phyloP scores from a whole-genome alignment of 2,888 invertebrate genomes.

The Bhutanitis thaidina region DNA sequence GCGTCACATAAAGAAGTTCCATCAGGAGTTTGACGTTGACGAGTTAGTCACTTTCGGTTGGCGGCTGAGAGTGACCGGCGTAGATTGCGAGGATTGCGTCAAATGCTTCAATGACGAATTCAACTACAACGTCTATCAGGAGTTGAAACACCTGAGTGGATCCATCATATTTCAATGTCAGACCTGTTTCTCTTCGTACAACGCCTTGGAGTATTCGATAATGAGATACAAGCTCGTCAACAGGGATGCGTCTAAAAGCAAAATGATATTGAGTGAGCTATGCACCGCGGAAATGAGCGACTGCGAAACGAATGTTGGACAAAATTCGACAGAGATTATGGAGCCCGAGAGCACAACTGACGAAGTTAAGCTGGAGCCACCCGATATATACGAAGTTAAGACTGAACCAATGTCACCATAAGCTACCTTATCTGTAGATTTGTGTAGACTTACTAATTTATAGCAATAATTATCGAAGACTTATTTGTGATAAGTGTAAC shows the following conservation, averaged over 20 bases:
- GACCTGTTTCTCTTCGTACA: conserved; percentile 40
- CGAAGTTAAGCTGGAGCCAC: conserved; percentile 36
- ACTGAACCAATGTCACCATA: conserved; percentile 37
- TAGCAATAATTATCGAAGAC: no score
- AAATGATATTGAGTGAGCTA: conserved; percentile 58
- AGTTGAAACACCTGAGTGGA: conserved; percentile 42
- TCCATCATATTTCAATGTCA: conserved; percentile 51
- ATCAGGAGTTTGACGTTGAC: conserved; percentile 51
- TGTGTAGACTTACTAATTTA: no score
- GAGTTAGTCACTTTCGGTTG: conserved; percentile 51
- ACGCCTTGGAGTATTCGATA: conserved; percentile 48
- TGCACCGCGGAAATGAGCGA: conserved; percentile 66
- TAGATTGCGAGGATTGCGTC: conserved; percentile 56
- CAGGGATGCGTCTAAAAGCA: conserved; percentile 34
- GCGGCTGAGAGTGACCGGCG: conserved; percentile 31
- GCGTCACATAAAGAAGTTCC: conserved; percentile 63
- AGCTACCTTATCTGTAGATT: neutral
- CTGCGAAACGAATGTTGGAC: conserved; percentile 33
- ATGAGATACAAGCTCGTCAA: conserved; percentile 42
- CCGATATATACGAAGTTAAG: conserved; percentile 33
- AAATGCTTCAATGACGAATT: conserved; percentile 49
- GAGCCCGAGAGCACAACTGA: conserved; percentile 50
- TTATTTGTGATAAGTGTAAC: no score
- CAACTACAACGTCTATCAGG: conserved; percentile 38
- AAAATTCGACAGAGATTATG: conserved; percentile 32